phyloP scores from a whole-genome alignment of 2,888 invertebrate species.

The Gymnocheta viridis region DNA sequence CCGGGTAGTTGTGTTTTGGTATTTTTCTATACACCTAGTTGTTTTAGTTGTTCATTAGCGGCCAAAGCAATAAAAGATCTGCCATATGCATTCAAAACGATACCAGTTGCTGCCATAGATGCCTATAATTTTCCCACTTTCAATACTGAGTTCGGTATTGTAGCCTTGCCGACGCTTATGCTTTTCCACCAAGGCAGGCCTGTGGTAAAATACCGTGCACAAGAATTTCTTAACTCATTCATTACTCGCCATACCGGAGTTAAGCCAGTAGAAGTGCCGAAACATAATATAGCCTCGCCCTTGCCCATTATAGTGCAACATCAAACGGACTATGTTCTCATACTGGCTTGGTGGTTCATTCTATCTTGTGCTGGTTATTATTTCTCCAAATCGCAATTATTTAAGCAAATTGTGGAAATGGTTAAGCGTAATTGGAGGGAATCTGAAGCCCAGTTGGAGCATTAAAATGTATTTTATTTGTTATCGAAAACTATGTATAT shows the following conservation, averaged over 20 bases:
- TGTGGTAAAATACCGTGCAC: conserved; percentile 91
- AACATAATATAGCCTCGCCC: conserved; percentile 87
- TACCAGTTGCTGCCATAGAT: conserved; percentile 95
- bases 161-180: conserved; percentile 94
- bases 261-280: conserved; percentile 83
- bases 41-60: conserved; percentile 94
- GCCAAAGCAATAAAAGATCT: conserved; percentile 96
- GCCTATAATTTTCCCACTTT: conserved; percentile 91
- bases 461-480: conserved; percentile 34
- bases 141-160: conserved; percentile 95
- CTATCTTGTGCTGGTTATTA: conserved; percentile 88
- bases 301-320: conserved; percentile 81
- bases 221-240: conserved; percentile 90
- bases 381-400: conserved; percentile 89
- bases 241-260: conserved; percentile 89
- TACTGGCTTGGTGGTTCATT: conserved; percentile 93
- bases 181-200: conserved; percentile 94
- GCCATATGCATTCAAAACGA: conserved; percentile 91
- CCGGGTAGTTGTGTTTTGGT: conserved; percentile 89
- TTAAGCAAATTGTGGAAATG: conserved; percentile 91
- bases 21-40: conserved; percentile 94
- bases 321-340: conserved; percentile 91
- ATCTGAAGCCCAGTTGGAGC: conserved; percentile 84
- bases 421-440: conserved; percentile 94
- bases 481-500: background rate